A percentile compares a stretch with the other conserved stretches of the same genome.
phyloP scores from a whole-genome alignment of 2,113 vertebrate species.

The Rhipidura dahli region DNA sequence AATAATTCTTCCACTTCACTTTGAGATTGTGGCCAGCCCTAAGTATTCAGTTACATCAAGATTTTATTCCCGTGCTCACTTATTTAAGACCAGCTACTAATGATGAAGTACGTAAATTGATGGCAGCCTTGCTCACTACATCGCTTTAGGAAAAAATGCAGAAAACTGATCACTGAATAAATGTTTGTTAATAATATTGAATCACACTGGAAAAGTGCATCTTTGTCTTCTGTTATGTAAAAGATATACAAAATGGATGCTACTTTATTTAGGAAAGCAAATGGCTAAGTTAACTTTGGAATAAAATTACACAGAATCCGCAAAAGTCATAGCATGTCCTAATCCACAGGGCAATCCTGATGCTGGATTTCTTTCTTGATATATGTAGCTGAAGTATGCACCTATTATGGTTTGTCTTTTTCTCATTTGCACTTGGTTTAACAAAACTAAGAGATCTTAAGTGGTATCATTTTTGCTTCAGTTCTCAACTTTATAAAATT shows the following conservation, averaged over 20 bases:
- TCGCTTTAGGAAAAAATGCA: not conserved
- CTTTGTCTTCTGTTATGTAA: not conserved
- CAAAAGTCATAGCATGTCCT: not conserved
- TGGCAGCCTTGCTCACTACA: not conserved
- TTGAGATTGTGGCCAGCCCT: not conserved
- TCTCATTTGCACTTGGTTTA: not conserved
- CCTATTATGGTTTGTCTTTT: not conserved
- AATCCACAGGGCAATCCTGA: not conserved
- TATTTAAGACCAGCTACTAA: not conserved
- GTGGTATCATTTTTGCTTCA: not conserved
- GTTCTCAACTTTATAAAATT: not conserved
- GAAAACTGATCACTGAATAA: not conserved
- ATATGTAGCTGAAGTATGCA: rapidly evolving
- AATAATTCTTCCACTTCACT: not conserved
- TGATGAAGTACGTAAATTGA: not conserved
- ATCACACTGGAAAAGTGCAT: rapidly evolving
- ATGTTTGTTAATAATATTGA: not conserved
- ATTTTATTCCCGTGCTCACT: not conserved
- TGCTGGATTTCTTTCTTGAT: not conserved
- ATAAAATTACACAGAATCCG: not conserved
- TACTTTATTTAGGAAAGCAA: not conserved
- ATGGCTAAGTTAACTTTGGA: not conserved
- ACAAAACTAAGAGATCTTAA: not conserved
- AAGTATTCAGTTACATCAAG: not conserved
- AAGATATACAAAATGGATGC: rapidly evolving